A percentile compares a stretch with the other conserved stretches of the same genome.
Evolutionary conservation across 2,888 invertebrate genomes (phyloP).

Genomic region (Eutolmus rufibarbis): DNA sequence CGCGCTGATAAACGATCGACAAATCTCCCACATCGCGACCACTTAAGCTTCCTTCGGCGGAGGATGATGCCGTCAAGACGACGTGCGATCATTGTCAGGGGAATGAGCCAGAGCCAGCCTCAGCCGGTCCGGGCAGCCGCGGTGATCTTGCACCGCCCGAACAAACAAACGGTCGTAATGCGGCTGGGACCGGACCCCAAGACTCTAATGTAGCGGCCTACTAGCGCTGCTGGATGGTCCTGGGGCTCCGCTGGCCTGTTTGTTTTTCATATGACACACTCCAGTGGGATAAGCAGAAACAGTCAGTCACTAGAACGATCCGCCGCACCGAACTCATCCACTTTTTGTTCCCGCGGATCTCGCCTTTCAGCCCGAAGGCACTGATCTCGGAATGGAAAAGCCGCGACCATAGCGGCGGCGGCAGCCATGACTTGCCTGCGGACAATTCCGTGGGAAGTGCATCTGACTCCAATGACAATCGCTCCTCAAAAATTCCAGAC

Average conservation of each 20-base stretch:
- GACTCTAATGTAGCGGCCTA: not conserved
- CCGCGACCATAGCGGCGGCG: not conserved
- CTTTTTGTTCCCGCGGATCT: constrained; percentile 38
- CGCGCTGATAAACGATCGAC: constrained; percentile 35
- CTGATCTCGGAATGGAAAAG: constrained; percentile 13
- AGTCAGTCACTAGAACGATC: constrained; percentile 23
- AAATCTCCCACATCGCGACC: constrained; percentile 40
- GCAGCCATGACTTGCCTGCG: not conserved
- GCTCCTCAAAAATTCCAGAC: constrained; percentile 28
- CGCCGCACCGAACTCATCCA: not conserved
- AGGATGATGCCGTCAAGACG: constrained; percentile 40
- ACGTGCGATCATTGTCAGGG: constrained; percentile 33
- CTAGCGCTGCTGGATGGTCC: not conserved
- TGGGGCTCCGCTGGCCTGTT: constrained; percentile 1
- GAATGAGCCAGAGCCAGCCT: constrained; percentile 22
- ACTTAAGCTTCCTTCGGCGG: constrained; percentile 22
- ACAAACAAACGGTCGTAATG: constrained; percentile 9
- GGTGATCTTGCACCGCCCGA: not conserved
- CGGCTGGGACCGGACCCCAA: not conserved
- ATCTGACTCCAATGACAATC: constrained; percentile 21
- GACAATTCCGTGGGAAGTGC: constrained; percentile 35
- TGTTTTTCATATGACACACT: constrained; percentile 34
- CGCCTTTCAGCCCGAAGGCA: constrained; percentile 24
- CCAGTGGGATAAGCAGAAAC: constrained; percentile 27
- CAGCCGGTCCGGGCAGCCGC: not conserved